Base-by-base conservation (phyloP, 2,888 invertebrate genomes). In the Yponomeuta plumbellus region DNA sequence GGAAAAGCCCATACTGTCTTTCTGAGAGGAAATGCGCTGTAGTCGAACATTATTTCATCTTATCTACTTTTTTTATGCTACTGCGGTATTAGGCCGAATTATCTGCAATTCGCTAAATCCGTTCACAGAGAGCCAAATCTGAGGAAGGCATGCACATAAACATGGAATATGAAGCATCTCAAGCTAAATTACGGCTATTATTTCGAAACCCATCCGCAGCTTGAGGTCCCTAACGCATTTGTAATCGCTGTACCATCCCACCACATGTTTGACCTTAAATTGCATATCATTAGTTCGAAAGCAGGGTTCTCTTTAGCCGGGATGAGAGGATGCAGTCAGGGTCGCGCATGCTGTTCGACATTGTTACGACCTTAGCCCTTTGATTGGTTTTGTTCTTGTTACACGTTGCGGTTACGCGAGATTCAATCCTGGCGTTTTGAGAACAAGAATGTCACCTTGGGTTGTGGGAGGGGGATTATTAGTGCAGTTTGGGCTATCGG, bases 301-400 rank as follows among this genome's bases (percentile, higher is more conserved):
- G 3, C 44, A 52, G 44, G 44, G 13, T 17, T 52, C 44, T 52
- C 4, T 34, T 20, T 11, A 58, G 11, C 11, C 11, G 58, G 21
- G 58, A 58, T 59, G 59, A 59, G 59, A 59, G 59, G 59, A 59
- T 21, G 59, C 21, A 23, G 20, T 23, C 59, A 23, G 22, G 23
- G 58, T 22, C 58, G 58, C 11, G 10, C 21, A 23, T 59, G 13
- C 21, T 2, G 22, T 22, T 22, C 59, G 22, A 59, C 59, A 59
- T 59, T 59, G 21, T 11, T 13, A 23, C 23, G 59, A 59, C 59
- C 59, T 59, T 22, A 59, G 59, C 59, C 59, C 59, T 59, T 59
- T 22, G 17, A 17, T 52, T 17, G 2, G 44, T 52, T 17, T 3
- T 52, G 17, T 52, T 52, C 17, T 52, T 52, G 44, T 52, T 52